Evolutionary conservation across 2,797 vertebrate genomes (phyloP).

Genomic region (Acipenser ruthenus): DNA sequence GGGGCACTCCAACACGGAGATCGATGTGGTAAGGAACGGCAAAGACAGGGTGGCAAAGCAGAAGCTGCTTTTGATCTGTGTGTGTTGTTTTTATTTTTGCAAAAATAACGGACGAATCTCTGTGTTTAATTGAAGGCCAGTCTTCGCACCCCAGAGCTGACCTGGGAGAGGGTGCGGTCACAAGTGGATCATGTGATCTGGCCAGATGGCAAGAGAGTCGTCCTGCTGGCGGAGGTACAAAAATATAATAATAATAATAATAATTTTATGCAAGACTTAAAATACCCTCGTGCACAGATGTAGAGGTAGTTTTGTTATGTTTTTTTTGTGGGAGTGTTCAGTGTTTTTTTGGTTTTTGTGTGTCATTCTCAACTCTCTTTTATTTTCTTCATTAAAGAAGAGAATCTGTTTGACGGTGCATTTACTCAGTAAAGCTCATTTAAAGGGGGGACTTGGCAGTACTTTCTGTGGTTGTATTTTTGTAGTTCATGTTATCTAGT

Average conservation of each 20-base stretch:
- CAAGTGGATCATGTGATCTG: conserved; percentile 93
- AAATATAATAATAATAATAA: too few species aligned
- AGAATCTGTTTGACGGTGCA: too few species aligned
- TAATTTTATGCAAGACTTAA: too few species aligned
- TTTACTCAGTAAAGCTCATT: too few species aligned
- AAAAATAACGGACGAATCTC: background rate
- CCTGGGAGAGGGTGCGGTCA: conserved; percentile 88
- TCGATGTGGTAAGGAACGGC: conserved; percentile 74
- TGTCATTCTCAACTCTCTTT: background rate
- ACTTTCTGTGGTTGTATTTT: background rate
- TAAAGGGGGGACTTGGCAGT: too few species aligned
- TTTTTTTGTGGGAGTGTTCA: too few species aligned
- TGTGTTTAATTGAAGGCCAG: conserved; percentile 64
- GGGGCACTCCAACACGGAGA: conserved; percentile 94
- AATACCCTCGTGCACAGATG: too few species aligned
- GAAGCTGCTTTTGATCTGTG: background rate
- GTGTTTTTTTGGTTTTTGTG: background rate
- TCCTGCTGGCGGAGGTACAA: conserved; percentile 84
- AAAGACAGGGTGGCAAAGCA: background rate
- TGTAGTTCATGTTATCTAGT: background rate
- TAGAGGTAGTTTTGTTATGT: too few species aligned
- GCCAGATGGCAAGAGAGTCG: conserved; percentile 87
- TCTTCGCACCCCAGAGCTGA: conserved; percentile 84
- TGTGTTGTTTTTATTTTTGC: background rate
- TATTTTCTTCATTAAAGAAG: background rate